phyloP scores from a whole-genome alignment of 2,888 invertebrate species.

The Frankliniella intonsa region DNA sequence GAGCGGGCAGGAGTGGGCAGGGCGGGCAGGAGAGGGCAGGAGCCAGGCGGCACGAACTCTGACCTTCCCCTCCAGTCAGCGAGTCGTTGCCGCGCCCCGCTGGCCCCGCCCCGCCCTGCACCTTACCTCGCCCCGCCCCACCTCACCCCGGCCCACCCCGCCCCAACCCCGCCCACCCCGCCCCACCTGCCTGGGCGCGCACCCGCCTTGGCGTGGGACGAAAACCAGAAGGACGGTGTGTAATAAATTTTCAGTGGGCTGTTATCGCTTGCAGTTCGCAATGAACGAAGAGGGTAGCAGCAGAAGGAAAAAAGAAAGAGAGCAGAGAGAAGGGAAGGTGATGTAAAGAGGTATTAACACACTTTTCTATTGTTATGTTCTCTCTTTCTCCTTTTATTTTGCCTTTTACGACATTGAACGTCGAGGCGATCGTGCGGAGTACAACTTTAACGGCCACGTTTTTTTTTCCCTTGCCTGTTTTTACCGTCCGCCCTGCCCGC shows the following conservation, averaged over 20 bases:
- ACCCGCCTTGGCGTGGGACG: neutral
- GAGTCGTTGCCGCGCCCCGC: too few relatives aligned
- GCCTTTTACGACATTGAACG: slow-evolving; percentile 3
- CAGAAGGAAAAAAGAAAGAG: neutral
- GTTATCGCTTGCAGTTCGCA: slow-evolving; percentile 13
- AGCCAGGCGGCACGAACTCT: too few relatives aligned
- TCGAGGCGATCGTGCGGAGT: neutral
- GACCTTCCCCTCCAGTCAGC: too few relatives aligned
- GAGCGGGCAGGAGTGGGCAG: too few relatives aligned
- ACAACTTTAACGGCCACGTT: neutral
- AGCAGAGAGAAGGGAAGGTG: neutral
- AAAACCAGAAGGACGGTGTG: neutral
- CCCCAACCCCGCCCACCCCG: too few relatives aligned
- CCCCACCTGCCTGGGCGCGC: neutral
- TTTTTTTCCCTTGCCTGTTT: neutral
- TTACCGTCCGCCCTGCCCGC: neutral
- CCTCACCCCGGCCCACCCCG: too few relatives aligned
- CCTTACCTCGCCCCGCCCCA: too few relatives aligned
- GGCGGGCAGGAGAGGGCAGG: too few relatives aligned
- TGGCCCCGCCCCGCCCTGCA: too few relatives aligned
- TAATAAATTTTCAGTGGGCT: neutral
- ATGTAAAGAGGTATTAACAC: neutral
- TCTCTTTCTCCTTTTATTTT: neutral
- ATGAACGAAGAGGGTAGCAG: neutral
- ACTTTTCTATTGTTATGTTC: neutral